Percentiles rank a stretch among this genome's conserved stretches.
These are phyloP conservation scores for Pseudolycoriella hygida DNA, from an alignment of 2,888 invertebrate species.

Conservation along the genomic window DNA sequence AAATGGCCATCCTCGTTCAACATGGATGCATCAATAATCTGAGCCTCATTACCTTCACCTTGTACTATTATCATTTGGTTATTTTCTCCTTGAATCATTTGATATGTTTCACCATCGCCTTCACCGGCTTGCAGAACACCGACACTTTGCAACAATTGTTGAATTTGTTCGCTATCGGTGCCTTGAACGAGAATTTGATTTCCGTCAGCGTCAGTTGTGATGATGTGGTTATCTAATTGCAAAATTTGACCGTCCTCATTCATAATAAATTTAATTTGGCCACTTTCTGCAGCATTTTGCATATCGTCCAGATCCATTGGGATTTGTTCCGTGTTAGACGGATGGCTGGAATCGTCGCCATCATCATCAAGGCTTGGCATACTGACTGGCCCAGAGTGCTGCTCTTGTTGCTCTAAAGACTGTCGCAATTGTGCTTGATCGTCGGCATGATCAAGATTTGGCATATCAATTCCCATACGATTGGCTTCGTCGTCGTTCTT, in stretches of 20 bases:
- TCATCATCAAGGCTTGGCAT: conserved; percentile 31
- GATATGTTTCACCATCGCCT: conserved; percentile 28
- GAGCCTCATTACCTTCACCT: conserved; percentile 26
- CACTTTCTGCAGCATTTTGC: conserved; percentile 28
- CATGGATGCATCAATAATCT: conserved; percentile 28
- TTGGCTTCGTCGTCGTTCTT: background rate
- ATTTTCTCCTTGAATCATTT: conserved; percentile 28
- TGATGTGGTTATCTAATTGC: conserved; percentile 28
- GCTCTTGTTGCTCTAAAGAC: background rate
- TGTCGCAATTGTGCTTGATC: conserved; percentile 12
- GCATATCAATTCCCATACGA: conserved; percentile 28
- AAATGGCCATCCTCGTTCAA: conserved; percentile 28
- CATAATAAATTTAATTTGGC: conserved; percentile 29
- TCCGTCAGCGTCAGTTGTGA: conserved; percentile 28
- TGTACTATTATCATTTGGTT: conserved; percentile 30
- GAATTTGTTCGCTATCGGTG: conserved; percentile 27
- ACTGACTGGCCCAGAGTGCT: conserved; percentile 21
- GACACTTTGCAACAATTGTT: conserved; percentile 28
- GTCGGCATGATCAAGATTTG: conserved; percentile 25
- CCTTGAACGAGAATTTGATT: conserved; percentile 29
- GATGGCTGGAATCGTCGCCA: conserved; percentile 19
- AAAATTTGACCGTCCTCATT: conserved; percentile 29
- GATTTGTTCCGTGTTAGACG: conserved; percentile 19
- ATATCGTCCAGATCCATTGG: conserved; percentile 29
- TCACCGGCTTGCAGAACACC: conserved; percentile 28